Evolutionary conservation across 1,140 invertebrate genomes (phyloP).

Genomic region (Papilio aristodemus): DNA sequence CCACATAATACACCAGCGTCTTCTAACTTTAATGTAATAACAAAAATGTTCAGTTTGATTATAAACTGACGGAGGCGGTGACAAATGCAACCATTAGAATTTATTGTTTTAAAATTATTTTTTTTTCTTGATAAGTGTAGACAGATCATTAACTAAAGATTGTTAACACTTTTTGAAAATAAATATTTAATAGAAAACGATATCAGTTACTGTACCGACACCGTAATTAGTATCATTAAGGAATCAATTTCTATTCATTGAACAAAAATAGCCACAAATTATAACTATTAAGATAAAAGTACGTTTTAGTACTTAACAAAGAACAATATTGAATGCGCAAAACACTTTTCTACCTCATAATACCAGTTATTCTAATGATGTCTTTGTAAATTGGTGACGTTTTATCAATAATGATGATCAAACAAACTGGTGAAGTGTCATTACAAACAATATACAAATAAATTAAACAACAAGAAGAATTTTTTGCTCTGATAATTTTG

Average conservation of each 20-base stretch:
- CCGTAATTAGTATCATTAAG: no score
- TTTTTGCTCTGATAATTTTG: no score
- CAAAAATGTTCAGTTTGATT: no score
- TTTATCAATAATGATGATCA: neutral
- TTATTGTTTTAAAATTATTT: neutral
- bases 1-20: neutral
- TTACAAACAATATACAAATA: neutral
- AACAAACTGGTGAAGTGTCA: neutral
- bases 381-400: neutral
- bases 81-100: no score
- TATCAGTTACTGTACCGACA: neutral
- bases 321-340: slow-evolving; percentile 2
- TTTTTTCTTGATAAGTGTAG: neutral
- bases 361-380: neutral
- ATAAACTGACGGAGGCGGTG: no score
- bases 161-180: neutral
- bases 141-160: neutral
- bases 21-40: neutral
- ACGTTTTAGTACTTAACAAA: slow-evolving; percentile 1
- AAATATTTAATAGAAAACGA: neutral
- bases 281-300: neutral
- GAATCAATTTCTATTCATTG: slow-evolving; percentile 20
- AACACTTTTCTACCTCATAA: neutral
- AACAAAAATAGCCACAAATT: neutral
- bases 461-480: no score